Base-by-base conservation (phyloP, 23 tunicate genomes). In the Halocynthia roretzi region DNA sequence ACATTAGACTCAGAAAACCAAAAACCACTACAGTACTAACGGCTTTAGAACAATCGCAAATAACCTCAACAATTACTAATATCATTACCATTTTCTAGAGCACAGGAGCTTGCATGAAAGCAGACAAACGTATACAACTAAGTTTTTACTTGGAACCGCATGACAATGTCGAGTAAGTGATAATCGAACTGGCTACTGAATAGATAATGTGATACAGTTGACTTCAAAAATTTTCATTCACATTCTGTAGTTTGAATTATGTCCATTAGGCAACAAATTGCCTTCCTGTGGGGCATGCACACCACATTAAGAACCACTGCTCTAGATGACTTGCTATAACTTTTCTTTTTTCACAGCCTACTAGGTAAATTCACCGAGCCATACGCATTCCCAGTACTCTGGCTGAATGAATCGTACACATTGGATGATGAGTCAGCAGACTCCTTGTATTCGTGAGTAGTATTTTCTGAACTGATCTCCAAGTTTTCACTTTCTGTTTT, bases 321-420 rank as follows among this genome's bases (percentile, higher is more conserved):
- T 31, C 44, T 31, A 31, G 44, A 31, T 0, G 44, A 31, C 44
- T 31, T 31, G 44, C 44, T 5, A 60, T 9, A 20, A 50, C 82
- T 15, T 44, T 9, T 61, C 52, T 70, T 69, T 8, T 10, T 66
- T 76, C 56, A 15, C 67, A 87, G 93, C 68, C 68, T 81, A 61
- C 54, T 82, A 31, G 70, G 54, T 67, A 58, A 60, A 19, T 51
- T 79, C 20, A 77, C 82, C 51, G 79, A 55, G n/a, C 17, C 57
- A 7, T 51, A 82, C 11, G 83, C 61, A 7, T 78, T 92, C 52
- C 98, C 98, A 7, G 82, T 92, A 44, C 65, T 92, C n/a, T 92
- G 98, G 98, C 61, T 86, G 68, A 92, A 92, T 75, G 98, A 92
- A 78, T 87, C 85, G 60, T 90, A 82, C 12, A 60, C 70, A 10